A percentile compares a stretch with the other conserved stretches of the same genome.
Conservation (phyloP, 2,888 invertebrate species). For the Eupithecia subfuscata region DNA sequence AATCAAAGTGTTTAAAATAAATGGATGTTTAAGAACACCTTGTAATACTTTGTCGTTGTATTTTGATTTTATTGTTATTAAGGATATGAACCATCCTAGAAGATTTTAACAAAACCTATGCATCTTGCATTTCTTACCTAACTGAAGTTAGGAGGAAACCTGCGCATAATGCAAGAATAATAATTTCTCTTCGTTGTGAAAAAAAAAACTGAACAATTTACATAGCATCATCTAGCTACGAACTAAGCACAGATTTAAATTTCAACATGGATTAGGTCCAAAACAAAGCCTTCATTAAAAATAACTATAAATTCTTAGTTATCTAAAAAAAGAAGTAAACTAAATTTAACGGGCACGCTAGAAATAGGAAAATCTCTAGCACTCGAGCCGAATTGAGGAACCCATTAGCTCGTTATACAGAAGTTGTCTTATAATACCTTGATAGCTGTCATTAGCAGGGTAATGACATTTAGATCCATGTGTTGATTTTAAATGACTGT, state of each 20-base stretch:
- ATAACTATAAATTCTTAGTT: background rate
- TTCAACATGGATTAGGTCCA: background rate
- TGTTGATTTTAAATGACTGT: conserved; percentile 15
- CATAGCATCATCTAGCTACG: background rate
- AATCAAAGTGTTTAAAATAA: too few relatives aligned
- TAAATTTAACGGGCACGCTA: background rate
- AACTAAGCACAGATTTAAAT: background rate
- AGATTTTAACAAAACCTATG: too few relatives aligned
- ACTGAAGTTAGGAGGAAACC: background rate
- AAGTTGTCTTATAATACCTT: conserved; percentile 39
- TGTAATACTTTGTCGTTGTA: too few relatives aligned
- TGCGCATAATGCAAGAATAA: background rate
- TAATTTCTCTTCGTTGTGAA: background rate
- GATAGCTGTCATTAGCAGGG: conserved; percentile 48
- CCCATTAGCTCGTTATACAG: background rate
- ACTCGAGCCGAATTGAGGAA: background rate
- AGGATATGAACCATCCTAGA: too few relatives aligned
- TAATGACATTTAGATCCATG: conserved; percentile 34
- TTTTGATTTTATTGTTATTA: too few relatives aligned
- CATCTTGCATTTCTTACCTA: background rate
- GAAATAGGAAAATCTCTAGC: background rate
- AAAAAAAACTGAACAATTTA: too few relatives aligned
- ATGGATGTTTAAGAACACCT: too few relatives aligned
- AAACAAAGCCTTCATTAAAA: background rate
- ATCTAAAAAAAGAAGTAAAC: background rate